Base-by-base conservation (phyloP, 2,113 vertebrate species). In the Ceyx cyanopectus region DNA sequence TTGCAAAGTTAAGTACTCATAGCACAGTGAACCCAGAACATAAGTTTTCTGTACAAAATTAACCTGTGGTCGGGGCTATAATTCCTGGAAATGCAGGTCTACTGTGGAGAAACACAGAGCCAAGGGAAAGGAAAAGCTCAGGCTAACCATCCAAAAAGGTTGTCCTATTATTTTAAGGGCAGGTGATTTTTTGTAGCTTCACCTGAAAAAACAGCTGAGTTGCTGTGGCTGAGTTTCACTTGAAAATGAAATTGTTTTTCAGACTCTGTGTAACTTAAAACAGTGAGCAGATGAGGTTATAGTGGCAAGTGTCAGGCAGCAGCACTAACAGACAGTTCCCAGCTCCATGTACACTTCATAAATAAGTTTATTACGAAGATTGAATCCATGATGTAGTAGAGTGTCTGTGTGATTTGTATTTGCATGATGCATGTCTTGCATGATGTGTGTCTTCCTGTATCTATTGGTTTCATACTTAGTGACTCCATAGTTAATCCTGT, bases 271-370 rank as follows among this genome's bases (percentile, higher is more conserved):
- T 66, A 54, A 2, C 32, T 57, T 61, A 22, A 63, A 89, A 5
- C 14, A 65, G 7, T 6, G 37, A 89, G 23, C 27, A 32, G 45
- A 62, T 27, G 24, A 8, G 0, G 2, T 21, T 62, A n/a, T 14
- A 45, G 26, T 2, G 40, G 62, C 20, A 37, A 58, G 11, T 10
- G 30, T 14, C 41, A 54, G 80, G 34, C n/a, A 65, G n/a, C n/a
- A 48, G 30, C 5, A 1, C 58, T n/a, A 53, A 43, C 30, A 41
- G 41, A 4, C 18, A 32, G n/a, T 15, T 79, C 14, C 32, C 4
- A 0, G 17, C 22, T 29, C 27, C 12, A 7, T 16, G 3, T 41
- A 21, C 0, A 0, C 56, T 30, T 80, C 15, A 19, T 74, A 50
- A 86, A n/a, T 37, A 62, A 30, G 18, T 46, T 32, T 1, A 43